Evolutionary conservation across 2,888 invertebrate species (phyloP).

Genomic region (Spodoptera exigua): DNA sequence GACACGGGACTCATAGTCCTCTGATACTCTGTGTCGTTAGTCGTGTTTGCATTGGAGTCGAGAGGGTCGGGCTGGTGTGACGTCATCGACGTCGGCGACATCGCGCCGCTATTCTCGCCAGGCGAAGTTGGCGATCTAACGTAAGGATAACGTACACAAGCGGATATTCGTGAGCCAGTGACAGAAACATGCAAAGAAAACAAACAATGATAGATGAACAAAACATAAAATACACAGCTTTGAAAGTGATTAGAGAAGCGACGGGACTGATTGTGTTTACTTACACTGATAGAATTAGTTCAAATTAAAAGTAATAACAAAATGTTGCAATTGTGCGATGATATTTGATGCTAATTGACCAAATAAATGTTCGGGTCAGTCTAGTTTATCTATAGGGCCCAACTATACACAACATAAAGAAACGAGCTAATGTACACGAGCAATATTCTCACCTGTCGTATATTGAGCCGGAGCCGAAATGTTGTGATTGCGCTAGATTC

Average conservation of each 20-base stretch:
- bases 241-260: slow-evolving; percentile 77
- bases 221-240: slow-evolving; percentile 70
- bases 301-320: slow-evolving; percentile 65
- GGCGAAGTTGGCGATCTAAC: slow-evolving; percentile 86
- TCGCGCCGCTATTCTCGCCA: slow-evolving; percentile 81
- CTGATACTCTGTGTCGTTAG: slow-evolving; percentile 76
- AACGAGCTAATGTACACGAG: slow-evolving; percentile 38
- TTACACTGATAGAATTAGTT: slow-evolving; percentile 62
- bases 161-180: slow-evolving; percentile 87
- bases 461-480: slow-evolving; percentile 93
- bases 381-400: slow-evolving; percentile 64
- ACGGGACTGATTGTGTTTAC: slow-evolving; percentile 65
- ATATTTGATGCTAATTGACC: slow-evolving; percentile 54
- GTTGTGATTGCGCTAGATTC: slow-evolving; percentile 92
- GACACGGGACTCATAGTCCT: slow-evolving; percentile 81
- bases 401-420: slow-evolving; percentile 73
- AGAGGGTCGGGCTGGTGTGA: slow-evolving; percentile 73
- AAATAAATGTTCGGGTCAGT: slow-evolving; percentile 52
- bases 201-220: slow-evolving; percentile 76
- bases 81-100: slow-evolving; percentile 82
- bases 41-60: slow-evolving; percentile 75
- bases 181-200: slow-evolving; percentile 87
- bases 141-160: slow-evolving; percentile 82
- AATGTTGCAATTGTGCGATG: slow-evolving; percentile 69
- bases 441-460: slow-evolving; percentile 92